A percentile compares a stretch with the other conserved stretches of the same genome.
Evolutionary conservation across 2,888 invertebrate species (phyloP).

Genomic region (Volucella inflata): DNA sequence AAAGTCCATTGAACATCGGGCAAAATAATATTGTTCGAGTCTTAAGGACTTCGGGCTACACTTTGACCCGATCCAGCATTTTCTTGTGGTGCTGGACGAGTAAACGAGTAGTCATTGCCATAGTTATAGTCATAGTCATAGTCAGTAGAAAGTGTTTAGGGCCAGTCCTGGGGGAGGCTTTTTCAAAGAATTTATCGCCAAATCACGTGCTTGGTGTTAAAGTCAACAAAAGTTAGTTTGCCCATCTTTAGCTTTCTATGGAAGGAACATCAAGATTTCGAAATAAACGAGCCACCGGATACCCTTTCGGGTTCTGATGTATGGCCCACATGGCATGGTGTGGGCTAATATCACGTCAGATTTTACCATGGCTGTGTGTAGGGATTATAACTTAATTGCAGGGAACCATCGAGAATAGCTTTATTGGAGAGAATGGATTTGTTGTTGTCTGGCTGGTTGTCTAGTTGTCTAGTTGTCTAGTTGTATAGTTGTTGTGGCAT

Average conservation of each 20-base stretch:
- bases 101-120: too few relatives aligned
- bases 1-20: slow-evolving; percentile 1
- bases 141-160: not conserved
- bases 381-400: slow-evolving; percentile 72
- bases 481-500: not conserved
- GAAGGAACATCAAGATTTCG: slow-evolving; percentile 51
- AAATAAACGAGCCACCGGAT: slow-evolving; percentile 56
- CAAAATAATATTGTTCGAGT: slow-evolving; percentile 56
- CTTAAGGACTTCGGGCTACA: slow-evolving; percentile 32
- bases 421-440: slow-evolving; percentile 14
- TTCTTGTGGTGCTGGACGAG: slow-evolving; percentile 16
- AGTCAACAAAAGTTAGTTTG: slow-evolving; percentile 72
- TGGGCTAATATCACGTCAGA: slow-evolving; percentile 62
- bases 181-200: slow-evolving; percentile 67
- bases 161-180: slow-evolving; percentile 28
- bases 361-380: slow-evolving; percentile 57
- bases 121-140: too few relatives aligned
- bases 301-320: slow-evolving; percentile 49
- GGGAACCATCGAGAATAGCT: slow-evolving; percentile 32
- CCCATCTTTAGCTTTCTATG: slow-evolving; percentile 51
- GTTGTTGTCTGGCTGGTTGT: slow-evolving; percentile 17
- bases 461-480: not conserved
- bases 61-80: slow-evolving; percentile 58
- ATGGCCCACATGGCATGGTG: slow-evolving; percentile 24
- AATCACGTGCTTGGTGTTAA: slow-evolving; percentile 74